Percentiles rank a stretch among this genome's conserved stretches.
phyloP scores from a whole-genome alignment of 2,113 vertebrate genomes.

The Cynoglossus semilaevis region DNA sequence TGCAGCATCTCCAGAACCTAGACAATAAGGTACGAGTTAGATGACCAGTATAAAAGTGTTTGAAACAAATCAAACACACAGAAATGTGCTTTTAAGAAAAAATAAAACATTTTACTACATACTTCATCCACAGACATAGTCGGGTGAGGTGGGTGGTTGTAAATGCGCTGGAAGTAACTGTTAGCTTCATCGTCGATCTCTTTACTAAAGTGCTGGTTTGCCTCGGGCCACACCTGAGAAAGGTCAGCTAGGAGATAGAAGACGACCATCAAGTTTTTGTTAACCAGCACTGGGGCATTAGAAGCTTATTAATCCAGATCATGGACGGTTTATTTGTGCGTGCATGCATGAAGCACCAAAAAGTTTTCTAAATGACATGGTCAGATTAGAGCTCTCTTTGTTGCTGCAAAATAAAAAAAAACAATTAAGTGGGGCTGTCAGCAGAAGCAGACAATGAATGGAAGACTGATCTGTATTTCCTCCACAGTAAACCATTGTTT shows the following conservation, averaged over 20 bases:
- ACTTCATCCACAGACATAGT: constrained; percentile 99
- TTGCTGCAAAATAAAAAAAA: constrained; percentile 1
- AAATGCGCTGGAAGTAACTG: constrained; percentile 99
- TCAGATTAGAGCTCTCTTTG: constrained; percentile 32
- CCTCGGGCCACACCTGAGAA: constrained; percentile 99
- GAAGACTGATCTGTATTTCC: constrained; percentile 76
- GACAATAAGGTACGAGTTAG: background rate
- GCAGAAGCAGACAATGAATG: constrained; percentile 68
- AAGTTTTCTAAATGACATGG: background rate
- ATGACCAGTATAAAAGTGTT: background rate
- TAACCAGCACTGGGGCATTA: background rate
- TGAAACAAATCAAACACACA: background rate
- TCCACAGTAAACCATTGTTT: constrained; percentile 21
- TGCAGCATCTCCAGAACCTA: constrained; percentile 96
- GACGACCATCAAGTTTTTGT: background rate
- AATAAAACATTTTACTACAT: constrained; percentile 43
- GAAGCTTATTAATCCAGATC: background rate
- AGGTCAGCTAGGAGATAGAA: constrained; percentile 84
- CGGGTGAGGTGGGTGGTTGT: constrained; percentile 98
- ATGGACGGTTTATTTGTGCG: background rate
- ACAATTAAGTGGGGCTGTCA: constrained; percentile 55
- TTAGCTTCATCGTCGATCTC: constrained; percentile 99
- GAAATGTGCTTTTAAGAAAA: background rate
- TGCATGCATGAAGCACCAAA: constrained; percentile 14
- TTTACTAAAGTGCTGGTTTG: constrained; percentile 99